phyloP scores from a whole-genome alignment of 2,888 invertebrate species.

The Hemithea aestivaria region DNA sequence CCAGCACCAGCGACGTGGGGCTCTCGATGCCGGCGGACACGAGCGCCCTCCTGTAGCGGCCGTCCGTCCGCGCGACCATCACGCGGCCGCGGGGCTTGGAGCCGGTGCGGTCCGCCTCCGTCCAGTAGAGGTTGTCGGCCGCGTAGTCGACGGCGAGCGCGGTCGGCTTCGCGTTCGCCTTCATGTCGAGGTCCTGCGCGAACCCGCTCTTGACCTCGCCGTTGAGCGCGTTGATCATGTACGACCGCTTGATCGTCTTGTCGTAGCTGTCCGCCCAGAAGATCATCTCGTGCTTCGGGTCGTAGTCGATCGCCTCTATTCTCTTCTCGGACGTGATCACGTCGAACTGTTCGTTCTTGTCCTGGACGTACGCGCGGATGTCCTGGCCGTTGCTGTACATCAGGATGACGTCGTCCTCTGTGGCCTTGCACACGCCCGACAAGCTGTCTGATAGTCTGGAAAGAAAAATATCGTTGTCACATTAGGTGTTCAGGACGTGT shows the following conservation, averaged over 20 bases:
- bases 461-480: conserved; percentile 8
- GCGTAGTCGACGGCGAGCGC: conserved; percentile 96
- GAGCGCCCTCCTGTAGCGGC: conserved; percentile 90
- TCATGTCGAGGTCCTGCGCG: conserved; percentile 92
- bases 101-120: conserved; percentile 88
- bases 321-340: conserved; percentile 92
- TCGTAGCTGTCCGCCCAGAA: conserved; percentile 98
- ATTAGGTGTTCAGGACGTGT: too few relatives aligned
- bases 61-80: conserved; percentile 93
- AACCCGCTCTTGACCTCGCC: conserved; percentile 89
- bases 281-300: conserved; percentile 89
- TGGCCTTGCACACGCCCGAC: conserved; percentile 90
- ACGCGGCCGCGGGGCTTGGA: conserved; percentile 88
- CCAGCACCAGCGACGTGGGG: conserved; percentile 93
- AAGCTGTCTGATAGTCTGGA: conserved; percentile 82
- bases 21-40: conserved; percentile 88
- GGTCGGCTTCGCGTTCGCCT: conserved; percentile 90
- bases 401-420: conserved; percentile 82
- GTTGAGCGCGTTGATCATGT: conserved; percentile 88
- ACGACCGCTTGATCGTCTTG: conserved; percentile 93
- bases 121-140: conserved; percentile 96
- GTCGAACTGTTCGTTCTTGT: conserved; percentile 84
- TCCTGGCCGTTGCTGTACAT: conserved; percentile 92
- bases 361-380: conserved; percentile 85
- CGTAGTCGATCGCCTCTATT: conserved; percentile 94